These are phyloP conservation scores for Syngnathus floridae DNA, from an alignment of 2,113 vertebrate species.

Conservation along the genomic window DNA sequence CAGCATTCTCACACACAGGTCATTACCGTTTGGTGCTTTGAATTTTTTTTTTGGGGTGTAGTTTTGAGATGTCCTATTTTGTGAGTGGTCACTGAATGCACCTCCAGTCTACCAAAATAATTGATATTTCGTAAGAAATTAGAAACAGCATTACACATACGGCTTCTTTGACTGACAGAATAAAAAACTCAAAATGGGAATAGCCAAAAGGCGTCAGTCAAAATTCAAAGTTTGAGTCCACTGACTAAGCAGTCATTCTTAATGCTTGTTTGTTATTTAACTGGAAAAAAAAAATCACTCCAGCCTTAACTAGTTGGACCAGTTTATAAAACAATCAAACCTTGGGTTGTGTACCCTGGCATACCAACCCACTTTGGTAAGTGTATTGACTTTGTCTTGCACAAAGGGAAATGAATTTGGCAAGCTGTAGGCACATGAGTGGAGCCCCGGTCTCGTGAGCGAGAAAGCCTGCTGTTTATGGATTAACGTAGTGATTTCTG, in stretches of 20 bases:
- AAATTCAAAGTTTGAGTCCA: background rate
- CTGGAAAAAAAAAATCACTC: constrained; percentile 17
- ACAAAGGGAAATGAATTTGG: constrained; percentile 54
- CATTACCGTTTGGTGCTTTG: too few species aligned
- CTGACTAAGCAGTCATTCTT: background rate
- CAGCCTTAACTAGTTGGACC: constrained; percentile 41
- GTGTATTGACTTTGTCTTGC: constrained; percentile 43
- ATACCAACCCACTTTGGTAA: constrained; percentile 42
- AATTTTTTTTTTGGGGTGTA: too few species aligned
- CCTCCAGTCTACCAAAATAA: too few species aligned
- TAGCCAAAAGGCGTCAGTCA: background rate
- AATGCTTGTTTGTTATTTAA: background rate
- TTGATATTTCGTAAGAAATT: too few species aligned
- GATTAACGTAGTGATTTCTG: constrained; percentile 35
- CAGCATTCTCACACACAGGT: too few species aligned
- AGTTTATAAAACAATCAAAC: constrained; percentile 33
- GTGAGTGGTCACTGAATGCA: too few species aligned
- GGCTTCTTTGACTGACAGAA: background rate
- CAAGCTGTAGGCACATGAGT: constrained; percentile 16
- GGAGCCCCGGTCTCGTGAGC: constrained; percentile 27
- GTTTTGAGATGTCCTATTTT: too few species aligned
- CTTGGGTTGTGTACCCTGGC: constrained; percentile 38
- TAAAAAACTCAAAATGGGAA: background rate
- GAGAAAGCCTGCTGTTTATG: constrained; percentile 47
- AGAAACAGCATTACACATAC: too few species aligned